These are phyloP conservation scores for Epicampocera succincta DNA, from an alignment of 2,888 invertebrate species.

Conservation along the genomic window DNA sequence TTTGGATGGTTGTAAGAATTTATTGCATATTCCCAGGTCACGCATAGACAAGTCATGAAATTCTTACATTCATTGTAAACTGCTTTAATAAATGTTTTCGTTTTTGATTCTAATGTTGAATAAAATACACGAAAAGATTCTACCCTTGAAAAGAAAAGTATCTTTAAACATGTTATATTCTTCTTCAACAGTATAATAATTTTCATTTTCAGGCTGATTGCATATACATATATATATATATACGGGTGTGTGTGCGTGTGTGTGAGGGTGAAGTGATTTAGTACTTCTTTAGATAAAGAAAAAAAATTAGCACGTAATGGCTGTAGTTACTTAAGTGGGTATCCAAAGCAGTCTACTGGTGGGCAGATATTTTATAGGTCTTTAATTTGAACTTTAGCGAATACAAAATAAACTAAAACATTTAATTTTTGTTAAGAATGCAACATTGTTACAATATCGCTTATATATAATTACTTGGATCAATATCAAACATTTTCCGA, in stretches of 20 bases:
- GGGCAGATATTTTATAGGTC: neutral
- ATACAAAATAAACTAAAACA: no score
- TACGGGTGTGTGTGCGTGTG: neutral
- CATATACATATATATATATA: no score
- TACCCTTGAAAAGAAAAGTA: constrained; percentile 9
- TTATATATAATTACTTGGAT: no score
- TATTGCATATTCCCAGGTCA: constrained; percentile 78
- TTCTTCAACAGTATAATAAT: neutral
- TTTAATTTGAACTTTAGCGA: neutral
- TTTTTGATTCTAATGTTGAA: constrained; percentile 18
- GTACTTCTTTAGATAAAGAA: constrained; percentile 14
- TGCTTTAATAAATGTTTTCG: constrained; percentile 47
- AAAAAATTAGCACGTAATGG: neutral
- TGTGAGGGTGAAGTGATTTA: constrained; percentile 34
- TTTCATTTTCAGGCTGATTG: constrained; percentile 1
- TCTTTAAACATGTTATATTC: constrained; percentile 29
- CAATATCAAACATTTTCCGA: no score
- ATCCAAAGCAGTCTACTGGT: neutral
- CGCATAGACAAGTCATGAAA: constrained; percentile 69
- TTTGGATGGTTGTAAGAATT: constrained; percentile 67
- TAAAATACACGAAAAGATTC: constrained; percentile 8
- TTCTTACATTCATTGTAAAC: constrained; percentile 33
- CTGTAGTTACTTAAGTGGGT: neutral
- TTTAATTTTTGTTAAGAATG: no score
- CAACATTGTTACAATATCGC: no score